A percentile compares a stretch with the other conserved stretches of the same genome.
Evolutionary conservation across 2,888 invertebrate species (phyloP).

Genomic region (Parasteatoda lunata): DNA sequence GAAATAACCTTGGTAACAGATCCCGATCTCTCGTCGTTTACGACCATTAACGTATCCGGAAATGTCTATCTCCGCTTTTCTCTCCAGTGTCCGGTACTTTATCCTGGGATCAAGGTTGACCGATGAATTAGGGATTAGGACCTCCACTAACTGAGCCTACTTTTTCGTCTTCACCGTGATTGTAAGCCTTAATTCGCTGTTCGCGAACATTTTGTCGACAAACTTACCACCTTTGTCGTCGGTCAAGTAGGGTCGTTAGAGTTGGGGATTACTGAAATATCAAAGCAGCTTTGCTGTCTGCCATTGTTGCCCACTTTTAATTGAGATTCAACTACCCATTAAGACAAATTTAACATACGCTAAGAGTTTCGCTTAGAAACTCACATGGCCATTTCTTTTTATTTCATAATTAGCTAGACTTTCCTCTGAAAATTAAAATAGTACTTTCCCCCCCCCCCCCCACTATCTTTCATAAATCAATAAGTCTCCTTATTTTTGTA

Average conservation of each 20-base stretch:
- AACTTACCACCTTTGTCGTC: conserved; percentile 47
- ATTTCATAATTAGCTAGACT: no score
- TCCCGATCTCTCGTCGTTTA: conserved; percentile 56
- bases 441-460: no score
- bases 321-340: no score
- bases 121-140: conserved; percentile 49
- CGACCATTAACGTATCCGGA: conserved; percentile 38
- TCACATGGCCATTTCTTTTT: no score
- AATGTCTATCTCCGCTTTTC: not conserved
- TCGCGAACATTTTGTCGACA: conserved; percentile 44
- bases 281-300: not conserved
- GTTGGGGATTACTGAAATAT: conserved; percentile 11
- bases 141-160: conserved; percentile 15
- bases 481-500: no score
- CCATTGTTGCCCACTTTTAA: conserved; percentile 19
- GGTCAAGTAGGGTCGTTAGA: conserved; percentile 49
- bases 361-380: no score
- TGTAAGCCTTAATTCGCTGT: conserved; percentile 59
- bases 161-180: conserved; percentile 29
- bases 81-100: not conserved
- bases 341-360: no score
- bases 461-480: no score
- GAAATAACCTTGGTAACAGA: conserved; percentile 20
- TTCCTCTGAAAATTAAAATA: no score
- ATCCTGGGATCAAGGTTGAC: conserved; percentile 45